Conservation (phyloP, 2,888 invertebrate species). For the Rhyacophila evoluta region DNA sequence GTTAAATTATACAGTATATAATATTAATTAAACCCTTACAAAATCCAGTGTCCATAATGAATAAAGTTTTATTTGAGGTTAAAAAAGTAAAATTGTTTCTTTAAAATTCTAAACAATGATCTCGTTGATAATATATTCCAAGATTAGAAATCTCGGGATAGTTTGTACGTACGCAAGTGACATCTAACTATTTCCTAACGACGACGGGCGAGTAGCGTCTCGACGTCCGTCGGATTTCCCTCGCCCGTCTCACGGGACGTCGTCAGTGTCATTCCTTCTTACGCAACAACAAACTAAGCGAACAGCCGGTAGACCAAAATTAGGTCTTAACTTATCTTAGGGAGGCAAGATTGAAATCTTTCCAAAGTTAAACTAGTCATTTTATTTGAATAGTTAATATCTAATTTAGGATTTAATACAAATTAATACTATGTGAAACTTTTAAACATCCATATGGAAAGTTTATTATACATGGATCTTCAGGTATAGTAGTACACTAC, state of each 20-base stretch:
- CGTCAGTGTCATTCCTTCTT: not conserved
- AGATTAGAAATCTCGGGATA: not conserved
- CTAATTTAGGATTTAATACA: no score
- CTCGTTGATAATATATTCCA: not conserved
- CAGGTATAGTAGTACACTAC: no score
- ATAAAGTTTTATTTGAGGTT: no score
- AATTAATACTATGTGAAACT: no score
- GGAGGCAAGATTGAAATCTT: not conserved
- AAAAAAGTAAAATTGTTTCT: no score
- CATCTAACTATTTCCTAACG: not conserved
- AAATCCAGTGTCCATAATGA: no score
- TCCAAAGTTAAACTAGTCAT: no score
- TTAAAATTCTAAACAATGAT: not conserved
- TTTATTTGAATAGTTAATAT: no score
- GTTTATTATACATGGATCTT: no score
- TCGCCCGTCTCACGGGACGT: not conserved
- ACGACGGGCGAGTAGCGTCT: not conserved
- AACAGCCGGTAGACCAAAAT: not conserved
- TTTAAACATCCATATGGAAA: no score
- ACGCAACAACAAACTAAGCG: not conserved
- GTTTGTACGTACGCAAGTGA: not conserved
- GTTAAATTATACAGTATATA: no score
- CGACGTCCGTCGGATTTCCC: not conserved
- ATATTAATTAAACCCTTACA: no score
- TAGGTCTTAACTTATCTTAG: not conserved